phyloP scores from a whole-genome alignment of 2,797 vertebrate species.

The Hyperoplus lanceolatus region DNA sequence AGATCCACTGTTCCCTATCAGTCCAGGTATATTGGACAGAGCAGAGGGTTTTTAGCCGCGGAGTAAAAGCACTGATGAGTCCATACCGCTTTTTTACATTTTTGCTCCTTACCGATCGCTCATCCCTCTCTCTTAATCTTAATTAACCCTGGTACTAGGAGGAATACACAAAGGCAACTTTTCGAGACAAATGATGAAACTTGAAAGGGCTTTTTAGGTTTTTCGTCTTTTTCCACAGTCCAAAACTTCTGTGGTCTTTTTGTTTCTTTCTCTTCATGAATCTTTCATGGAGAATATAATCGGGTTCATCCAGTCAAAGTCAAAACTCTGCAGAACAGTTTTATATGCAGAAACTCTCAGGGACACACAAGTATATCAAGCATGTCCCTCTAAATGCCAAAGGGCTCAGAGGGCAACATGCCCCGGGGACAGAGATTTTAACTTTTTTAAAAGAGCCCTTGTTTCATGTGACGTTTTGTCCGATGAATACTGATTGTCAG shows the following conservation, averaged over 20 bases:
- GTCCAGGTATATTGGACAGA: conserved; percentile 66
- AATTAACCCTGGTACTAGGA: conserved; percentile 8
- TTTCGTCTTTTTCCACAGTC: conserved; percentile 19
- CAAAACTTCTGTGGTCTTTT: conserved; percentile 53
- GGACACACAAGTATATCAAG: conserved; percentile 41
- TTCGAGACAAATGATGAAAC: conserved; percentile 44
- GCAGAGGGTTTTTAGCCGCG: conserved; percentile 43
- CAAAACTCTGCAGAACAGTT: conserved; percentile 52
- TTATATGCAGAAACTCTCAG: conserved; percentile 43
- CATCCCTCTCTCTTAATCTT: conserved; percentile 31
- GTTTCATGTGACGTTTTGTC: conserved; percentile 44
- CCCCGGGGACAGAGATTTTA: conserved; percentile 18
- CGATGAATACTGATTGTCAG: conserved; percentile 35
- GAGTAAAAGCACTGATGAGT: conserved; percentile 31
- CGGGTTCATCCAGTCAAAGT: conserved; percentile 65
- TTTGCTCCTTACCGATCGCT: conserved; percentile 26
- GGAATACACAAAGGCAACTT: no score
- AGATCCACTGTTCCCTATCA: conserved; percentile 70
- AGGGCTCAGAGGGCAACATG: conserved; percentile 29
- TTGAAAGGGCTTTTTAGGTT: conserved; percentile 33
- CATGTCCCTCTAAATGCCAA: conserved; percentile 46
- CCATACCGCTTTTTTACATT: conserved; percentile 11
- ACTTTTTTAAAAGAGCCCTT: conserved; percentile 40
- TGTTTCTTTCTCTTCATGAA: conserved; percentile 65
- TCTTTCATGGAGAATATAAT: conserved; percentile 59